Percentiles rank a stretch among this genome's conserved stretches.
These are phyloP conservation scores for Macropis europaea DNA, from an alignment of 2,888 invertebrate species.

Conservation along the genomic window DNA sequence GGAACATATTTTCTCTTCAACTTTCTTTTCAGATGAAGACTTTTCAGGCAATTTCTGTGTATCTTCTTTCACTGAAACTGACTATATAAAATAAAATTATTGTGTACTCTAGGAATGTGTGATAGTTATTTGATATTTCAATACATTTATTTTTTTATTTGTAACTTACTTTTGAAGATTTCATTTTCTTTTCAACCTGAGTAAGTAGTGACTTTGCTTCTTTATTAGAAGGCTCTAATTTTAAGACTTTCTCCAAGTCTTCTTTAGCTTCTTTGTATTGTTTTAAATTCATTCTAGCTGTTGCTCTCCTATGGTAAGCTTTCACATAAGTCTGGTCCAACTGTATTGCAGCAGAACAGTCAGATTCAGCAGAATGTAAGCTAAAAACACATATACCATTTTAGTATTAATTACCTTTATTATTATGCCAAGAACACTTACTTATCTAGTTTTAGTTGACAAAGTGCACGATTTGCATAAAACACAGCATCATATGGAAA, in stretches of 20 bases:
- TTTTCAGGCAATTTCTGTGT: neutral
- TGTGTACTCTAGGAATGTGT: neutral
- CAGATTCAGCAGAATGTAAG: constrained; percentile 86
- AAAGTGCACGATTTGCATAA: constrained; percentile 93
- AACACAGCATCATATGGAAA: constrained; percentile 90
- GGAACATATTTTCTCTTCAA: constrained; percentile 56
- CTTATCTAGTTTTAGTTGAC: constrained; percentile 90
- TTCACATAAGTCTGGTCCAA: constrained; percentile 91
- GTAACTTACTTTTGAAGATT: constrained; percentile 80
- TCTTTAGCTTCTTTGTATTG: constrained; percentile 86
- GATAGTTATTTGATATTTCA: neutral
- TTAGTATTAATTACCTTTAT: neutral
- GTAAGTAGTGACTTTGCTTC: constrained; percentile 84
- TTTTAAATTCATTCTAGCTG: constrained; percentile 87
- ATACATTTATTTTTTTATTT: neutral
- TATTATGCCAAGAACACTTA: constrained; percentile 78
- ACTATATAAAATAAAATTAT: constrained; percentile 19
- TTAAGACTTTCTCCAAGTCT: constrained; percentile 87
- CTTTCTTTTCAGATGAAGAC: constrained; percentile 51
- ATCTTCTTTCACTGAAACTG: constrained; percentile 12
- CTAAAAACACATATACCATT: constrained; percentile 75
- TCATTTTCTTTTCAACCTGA: constrained; percentile 82
- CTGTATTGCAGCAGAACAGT: constrained; percentile 90
- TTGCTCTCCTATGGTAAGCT: constrained; percentile 90
- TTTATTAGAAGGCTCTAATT: constrained; percentile 89